A percentile compares a stretch with the other conserved stretches of the same genome.
Evolutionary conservation across 2,113 vertebrate genomes (phyloP).

Genomic region (Pardalotus punctatus): DNA sequence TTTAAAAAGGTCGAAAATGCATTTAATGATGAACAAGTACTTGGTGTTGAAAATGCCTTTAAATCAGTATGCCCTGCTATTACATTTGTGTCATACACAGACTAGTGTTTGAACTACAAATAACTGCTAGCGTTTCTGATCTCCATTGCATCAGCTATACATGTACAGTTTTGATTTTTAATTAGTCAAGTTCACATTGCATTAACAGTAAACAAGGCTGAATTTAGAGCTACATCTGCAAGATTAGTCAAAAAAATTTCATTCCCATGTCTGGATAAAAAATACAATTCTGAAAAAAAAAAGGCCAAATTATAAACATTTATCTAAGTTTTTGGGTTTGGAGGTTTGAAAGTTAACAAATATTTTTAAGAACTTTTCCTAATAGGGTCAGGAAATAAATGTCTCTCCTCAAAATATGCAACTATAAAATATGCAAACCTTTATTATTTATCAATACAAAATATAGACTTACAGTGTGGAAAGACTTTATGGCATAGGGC

Average conservation of each 20-base stretch:
- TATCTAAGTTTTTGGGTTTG: not conserved
- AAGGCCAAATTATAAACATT: not conserved
- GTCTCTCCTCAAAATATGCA: not conserved
- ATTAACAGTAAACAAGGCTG: not conserved
- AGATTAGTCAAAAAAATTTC: not conserved
- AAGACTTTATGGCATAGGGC: not conserved
- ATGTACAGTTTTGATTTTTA: conserved; percentile 20
- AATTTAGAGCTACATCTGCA: conserved; percentile 32
- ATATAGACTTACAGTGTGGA: not conserved
- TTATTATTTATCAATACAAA: not conserved
- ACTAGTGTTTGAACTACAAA: not conserved
- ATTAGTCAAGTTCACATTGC: not conserved
- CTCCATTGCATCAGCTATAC: not conserved
- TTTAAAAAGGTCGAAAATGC: not conserved
- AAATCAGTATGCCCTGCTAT: not conserved
- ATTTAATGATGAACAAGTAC: conserved; percentile 13
- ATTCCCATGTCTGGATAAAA: not conserved
- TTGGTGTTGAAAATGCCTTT: conserved; percentile 3
- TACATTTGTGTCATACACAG: not conserved
- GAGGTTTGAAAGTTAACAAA: not conserved
- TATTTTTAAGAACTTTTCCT: not conserved
- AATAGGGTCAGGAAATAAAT: not conserved
- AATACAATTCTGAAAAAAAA: not conserved
- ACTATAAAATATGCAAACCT: not conserved
- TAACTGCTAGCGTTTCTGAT: conserved; percentile 14